Percentiles rank a stretch among this genome's conserved stretches.
These are phyloP conservation scores for Leptinotarsa juncta DNA, from an alignment of 2,888 invertebrate genomes.

Conservation along the genomic window DNA sequence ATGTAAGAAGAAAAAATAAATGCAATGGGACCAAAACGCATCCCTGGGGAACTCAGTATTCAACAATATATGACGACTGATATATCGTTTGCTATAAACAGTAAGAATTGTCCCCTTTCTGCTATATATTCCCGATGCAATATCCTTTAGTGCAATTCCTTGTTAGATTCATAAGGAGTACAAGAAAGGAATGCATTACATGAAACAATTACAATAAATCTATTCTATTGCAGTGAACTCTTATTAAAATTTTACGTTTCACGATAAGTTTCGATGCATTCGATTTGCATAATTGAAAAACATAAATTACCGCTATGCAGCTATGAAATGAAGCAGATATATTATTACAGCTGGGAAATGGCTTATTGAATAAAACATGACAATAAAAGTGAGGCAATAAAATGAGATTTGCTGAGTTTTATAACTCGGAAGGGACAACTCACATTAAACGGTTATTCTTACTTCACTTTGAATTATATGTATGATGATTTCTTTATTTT, in stretches of 20 bases:
- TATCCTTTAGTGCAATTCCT: too few species aligned
- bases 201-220: slow-evolving; percentile 30
- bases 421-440: slow-evolving; percentile 12
- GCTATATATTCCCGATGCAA: too few species aligned
- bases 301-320: slow-evolving; percentile 31
- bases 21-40: too few species aligned
- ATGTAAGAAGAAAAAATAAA: too few species aligned
- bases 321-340: slow-evolving; percentile 26
- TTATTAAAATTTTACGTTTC: slow-evolving; percentile 33
- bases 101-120: too few species aligned
- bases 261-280: slow-evolving; percentile 34
- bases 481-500: too few species aligned
- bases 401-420: slow-evolving; percentile 3
- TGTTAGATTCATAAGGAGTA: neutral
- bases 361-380: slow-evolving; percentile 29
- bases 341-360: slow-evolving; percentile 29
- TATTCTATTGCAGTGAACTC: neutral
- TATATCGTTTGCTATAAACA: too few species aligned
- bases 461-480: too few species aligned
- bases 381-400: slow-evolving; percentile 20
- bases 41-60: too few species aligned
- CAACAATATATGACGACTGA: too few species aligned
- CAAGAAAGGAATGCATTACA: slow-evolving; percentile 18
- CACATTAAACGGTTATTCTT: neutral
- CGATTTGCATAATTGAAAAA: slow-evolving; percentile 43